Evolutionary conservation across 2,888 invertebrate species (phyloP), one percentile per base, ranked within the genome.

Genomic region (Stramonita haemastoma): DNA sequence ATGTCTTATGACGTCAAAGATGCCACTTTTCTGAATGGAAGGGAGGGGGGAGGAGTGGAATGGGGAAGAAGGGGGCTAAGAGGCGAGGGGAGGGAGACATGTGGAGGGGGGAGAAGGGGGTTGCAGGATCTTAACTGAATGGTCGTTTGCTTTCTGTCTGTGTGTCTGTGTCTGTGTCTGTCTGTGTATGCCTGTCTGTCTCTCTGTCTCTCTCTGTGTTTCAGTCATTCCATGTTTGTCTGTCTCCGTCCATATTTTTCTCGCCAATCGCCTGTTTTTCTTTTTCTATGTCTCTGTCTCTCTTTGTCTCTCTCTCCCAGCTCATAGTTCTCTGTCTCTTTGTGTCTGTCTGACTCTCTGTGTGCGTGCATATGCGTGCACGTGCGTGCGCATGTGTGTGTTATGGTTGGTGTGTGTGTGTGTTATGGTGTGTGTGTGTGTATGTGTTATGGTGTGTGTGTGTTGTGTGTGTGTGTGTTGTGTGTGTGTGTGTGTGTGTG

Each of bases 1-100:
- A 29, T 32, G 77, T 79, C 77, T 79, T 79, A 79, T 79, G 77
- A 79, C 77, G 77, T 79, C 77, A 79, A 79, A 79, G 77, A 79
- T 19, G 77, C 77, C 77, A 79, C 77, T 32, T 79, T 29, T 32
- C 29, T 17, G 32, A 32, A n/a, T 26, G 77, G 77, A 15, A 32
- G 77, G 77, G 77, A 32, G 13, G 77, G 29, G 15, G 15, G 15
- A 17, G 34, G 32, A 19, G 22, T 60, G 60, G 46, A 46, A 60
- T 2, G 77, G 32, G 77, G 77, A 17, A 8, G 32, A 19, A 77
- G 29, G 77, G 15, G 77, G 77, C 2, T 60, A 2, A 15, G 73
- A n/a, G 26, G 26, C 11, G 73, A 2, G 73, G n/a, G 8, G n/a
- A n/a, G 29, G 32, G 15, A 32, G 34, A 32, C 1, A 32, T 32